These are phyloP conservation scores for Drosophila lowei DNA, from an alignment of 1,140 invertebrate species.

Conservation along the genomic window DNA sequence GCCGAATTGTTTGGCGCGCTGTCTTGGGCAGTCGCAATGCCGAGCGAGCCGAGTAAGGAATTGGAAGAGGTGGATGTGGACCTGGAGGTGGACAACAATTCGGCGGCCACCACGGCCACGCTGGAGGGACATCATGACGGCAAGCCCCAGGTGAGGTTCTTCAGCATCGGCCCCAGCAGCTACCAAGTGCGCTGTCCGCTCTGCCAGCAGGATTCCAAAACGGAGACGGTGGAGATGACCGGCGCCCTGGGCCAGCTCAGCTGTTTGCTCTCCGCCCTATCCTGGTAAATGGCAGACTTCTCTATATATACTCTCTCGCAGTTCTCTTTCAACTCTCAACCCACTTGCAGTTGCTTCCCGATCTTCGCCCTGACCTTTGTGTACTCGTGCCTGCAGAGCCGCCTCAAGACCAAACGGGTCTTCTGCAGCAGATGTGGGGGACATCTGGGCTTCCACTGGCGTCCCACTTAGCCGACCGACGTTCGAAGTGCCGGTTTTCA, in stretches of 20 bases:
- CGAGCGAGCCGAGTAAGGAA: conserved; percentile 20
- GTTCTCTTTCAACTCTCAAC: background rate
- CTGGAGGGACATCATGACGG: conserved; percentile 24
- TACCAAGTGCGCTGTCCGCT: conserved; percentile 69
- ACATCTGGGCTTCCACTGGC: conserved; percentile 76
- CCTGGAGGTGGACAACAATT: conserved; percentile 41
- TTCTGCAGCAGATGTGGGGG: conserved; percentile 80
- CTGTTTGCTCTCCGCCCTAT: conserved; percentile 65
- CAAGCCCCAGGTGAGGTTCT: conserved; percentile 69
- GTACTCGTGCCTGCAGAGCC: conserved; percentile 73
- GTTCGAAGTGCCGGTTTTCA: conserved; percentile 3
- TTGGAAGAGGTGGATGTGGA: conserved; percentile 63
- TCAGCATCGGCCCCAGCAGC: conserved; percentile 65
- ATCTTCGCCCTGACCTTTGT: conserved; percentile 72
- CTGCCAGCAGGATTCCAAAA: conserved; percentile 56
- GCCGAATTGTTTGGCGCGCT: conserved; percentile 9
- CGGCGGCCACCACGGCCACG: conserved; percentile 53
- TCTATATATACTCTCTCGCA: conserved; percentile 5
- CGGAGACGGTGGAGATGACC: conserved; percentile 67
- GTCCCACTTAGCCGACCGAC: conserved; percentile 50
- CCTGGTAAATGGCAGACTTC: conserved; percentile 53
- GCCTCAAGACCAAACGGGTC: conserved; percentile 71
- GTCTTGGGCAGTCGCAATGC: conserved; percentile 54
- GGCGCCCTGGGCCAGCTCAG: conserved; percentile 69
- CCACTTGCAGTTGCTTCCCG: conserved; percentile 67